Percentiles rank a stretch among this genome's conserved stretches.
phyloP scores from a whole-genome alignment of 2,797 vertebrate species.

The Lagorchestes hirsutus region DNA sequence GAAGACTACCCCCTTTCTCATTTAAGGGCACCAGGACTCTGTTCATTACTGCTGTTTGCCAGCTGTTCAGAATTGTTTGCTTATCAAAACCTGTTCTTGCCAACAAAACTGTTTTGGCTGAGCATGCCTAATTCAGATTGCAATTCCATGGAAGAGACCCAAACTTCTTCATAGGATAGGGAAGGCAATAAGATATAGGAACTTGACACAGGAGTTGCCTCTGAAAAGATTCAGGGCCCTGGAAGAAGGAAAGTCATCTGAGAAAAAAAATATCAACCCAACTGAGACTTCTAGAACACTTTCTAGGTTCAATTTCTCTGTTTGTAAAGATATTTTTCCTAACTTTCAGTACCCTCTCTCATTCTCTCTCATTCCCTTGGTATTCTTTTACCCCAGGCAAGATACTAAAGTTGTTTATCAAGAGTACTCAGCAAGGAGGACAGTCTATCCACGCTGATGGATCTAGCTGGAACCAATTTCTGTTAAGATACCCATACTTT shows the following conservation, averaged over 20 bases:
- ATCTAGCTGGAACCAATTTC: neutral
- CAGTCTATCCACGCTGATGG: neutral
- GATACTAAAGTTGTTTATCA: neutral
- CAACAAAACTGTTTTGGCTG: neutral
- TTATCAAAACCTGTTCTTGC: slow-evolving; percentile 22
- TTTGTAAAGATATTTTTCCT: neutral
- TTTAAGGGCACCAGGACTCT: slow-evolving; percentile 10
- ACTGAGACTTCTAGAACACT: neutral
- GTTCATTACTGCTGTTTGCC: slow-evolving; percentile 44
- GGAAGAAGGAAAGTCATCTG: neutral
- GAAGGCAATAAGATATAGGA: neutral
- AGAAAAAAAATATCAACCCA: neutral
- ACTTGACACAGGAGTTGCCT: neutral
- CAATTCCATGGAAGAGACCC: neutral
- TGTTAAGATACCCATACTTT: neutral
- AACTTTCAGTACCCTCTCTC: neutral
- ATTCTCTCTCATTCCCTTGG: neutral
- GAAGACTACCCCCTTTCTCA: slow-evolving; percentile 6
- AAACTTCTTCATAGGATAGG: neutral
- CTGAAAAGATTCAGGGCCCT: neutral
- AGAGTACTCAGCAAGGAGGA: neutral
- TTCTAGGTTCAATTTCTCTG: fast-evolving
- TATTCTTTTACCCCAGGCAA: neutral
- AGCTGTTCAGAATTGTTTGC: slow-evolving; percentile 50
- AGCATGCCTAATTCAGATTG: neutral